phyloP scores from a whole-genome alignment of 92 coral and sea anemone species.

The Epizoanthus rinbou region DNA sequence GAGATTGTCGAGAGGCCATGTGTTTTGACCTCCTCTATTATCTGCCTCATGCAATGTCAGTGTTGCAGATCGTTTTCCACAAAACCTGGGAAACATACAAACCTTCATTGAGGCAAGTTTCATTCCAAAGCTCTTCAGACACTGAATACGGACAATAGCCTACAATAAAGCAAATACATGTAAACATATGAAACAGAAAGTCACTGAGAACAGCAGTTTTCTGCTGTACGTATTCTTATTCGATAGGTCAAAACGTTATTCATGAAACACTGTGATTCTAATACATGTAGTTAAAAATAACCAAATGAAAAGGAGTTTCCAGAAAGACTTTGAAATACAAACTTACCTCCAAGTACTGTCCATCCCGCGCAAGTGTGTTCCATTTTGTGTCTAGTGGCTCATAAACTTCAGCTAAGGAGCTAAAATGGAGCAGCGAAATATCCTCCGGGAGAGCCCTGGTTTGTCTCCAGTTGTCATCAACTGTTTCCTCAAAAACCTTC shows the following conservation, averaged over 20 bases:
- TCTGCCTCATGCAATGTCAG: background rate
- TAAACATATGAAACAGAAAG: background rate
- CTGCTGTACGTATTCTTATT: background rate
- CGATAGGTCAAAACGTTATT: too few relatives aligned
- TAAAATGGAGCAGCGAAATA: conserved; percentile 80
- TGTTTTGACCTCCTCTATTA: background rate
- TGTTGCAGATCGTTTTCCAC: background rate
- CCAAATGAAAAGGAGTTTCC: background rate
- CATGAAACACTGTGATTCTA: too few relatives aligned
- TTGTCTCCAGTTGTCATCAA: conserved; percentile 90
- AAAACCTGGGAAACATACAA: background rate
- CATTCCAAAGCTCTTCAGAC: conserved; percentile 85
- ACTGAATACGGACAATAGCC: conserved; percentile 90
- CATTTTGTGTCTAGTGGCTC: conserved; percentile 77
- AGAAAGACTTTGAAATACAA: background rate
- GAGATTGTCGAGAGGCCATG: too few relatives aligned
- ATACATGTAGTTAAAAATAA: too few relatives aligned
- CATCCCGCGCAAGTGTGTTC: conserved; percentile 80
- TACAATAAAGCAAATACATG: conserved; percentile 15
- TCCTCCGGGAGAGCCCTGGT: conserved; percentile 92
- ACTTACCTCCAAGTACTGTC: conserved; percentile 85
- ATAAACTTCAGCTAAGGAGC: conserved; percentile 78
- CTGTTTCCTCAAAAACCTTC: conserved; percentile 67
- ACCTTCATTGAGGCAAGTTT: conserved; percentile 83
- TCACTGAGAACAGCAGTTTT: too few relatives aligned